phyloP scores from a whole-genome alignment of 2,797 vertebrate species.

The Anabas testudineus region DNA sequence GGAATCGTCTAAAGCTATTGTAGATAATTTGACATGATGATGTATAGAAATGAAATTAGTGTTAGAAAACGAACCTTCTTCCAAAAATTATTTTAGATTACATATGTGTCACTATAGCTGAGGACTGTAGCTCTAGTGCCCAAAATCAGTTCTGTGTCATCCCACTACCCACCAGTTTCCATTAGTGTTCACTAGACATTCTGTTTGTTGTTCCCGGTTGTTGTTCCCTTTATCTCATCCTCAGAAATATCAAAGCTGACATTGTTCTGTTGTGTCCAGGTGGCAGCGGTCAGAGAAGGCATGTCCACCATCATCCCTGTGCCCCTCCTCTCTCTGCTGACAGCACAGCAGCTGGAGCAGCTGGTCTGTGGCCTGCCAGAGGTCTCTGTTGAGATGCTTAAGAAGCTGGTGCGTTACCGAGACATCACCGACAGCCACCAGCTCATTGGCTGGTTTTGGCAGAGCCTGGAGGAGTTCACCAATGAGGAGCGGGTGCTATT shows the following conservation, averaged over 20 bases:
- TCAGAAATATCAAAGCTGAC: conserved; percentile 64
- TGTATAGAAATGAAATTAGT: no score
- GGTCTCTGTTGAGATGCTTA: conserved; percentile 88
- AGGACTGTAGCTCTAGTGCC: no score
- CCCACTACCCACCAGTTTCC: conserved; percentile 30
- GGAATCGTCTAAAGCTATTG: no score
- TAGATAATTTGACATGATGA: no score
- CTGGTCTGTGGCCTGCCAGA: conserved; percentile 88
- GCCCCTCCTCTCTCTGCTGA: conserved; percentile 87
- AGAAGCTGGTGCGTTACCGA: conserved; percentile 88
- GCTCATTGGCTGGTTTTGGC: conserved; percentile 87
- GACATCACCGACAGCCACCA: conserved; percentile 87
- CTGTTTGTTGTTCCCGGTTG: conserved; percentile 48
- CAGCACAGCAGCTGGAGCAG: conserved; percentile 88
- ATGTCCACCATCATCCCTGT: conserved; percentile 89
- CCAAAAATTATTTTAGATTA: no score
- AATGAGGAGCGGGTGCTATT: conserved; percentile 89
- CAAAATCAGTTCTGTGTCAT: no score
- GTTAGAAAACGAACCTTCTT: no score
- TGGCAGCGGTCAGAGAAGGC: conserved; percentile 85
- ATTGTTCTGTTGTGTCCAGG: conserved; percentile 74
- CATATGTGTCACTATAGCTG: no score
- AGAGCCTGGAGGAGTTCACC: conserved; percentile 89
- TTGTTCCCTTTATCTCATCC: conserved; percentile 40
- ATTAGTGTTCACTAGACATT: conserved; percentile 32